phyloP scores from a whole-genome alignment of 2,888 invertebrate genomes.

The Eristalinus aeneus region DNA sequence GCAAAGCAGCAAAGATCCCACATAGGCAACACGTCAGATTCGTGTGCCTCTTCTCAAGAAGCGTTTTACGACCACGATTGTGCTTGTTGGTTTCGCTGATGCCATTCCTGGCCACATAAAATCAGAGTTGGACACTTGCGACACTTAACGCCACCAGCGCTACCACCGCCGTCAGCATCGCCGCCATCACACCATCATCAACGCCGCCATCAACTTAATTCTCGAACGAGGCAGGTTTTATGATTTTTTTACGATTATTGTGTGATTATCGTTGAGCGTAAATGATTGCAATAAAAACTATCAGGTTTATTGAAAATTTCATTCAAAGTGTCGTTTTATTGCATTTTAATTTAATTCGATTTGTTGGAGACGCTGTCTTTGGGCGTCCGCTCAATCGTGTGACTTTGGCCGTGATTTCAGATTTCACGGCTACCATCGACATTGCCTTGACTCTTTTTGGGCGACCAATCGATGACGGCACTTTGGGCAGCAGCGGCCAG shows the following conservation, averaged over 20 bases:
- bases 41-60: conserved; percentile 42
- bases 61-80: conserved; percentile 46
- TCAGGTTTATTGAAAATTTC: conserved; percentile 73
- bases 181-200: conserved; percentile 19
- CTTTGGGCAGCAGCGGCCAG: background rate
- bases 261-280: conserved; percentile 74
- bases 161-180: conserved; percentile 13
- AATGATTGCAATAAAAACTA: conserved; percentile 74
- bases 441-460: conserved; percentile 25
- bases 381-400: background rate
- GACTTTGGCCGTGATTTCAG: conserved; percentile 51
- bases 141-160: conserved; percentile 56
- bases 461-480: conserved; percentile 22
- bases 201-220: conserved; percentile 61
- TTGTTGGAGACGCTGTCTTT: conserved; percentile 27
- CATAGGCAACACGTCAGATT: conserved; percentile 48
- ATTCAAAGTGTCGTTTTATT: conserved; percentile 72
- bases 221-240: conserved; percentile 71
- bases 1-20: conserved; percentile 9
- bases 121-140: conserved; percentile 64
- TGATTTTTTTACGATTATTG: conserved; percentile 74
- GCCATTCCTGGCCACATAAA: conserved; percentile 49
- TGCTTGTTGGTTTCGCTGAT: conserved; percentile 20
- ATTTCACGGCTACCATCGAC: conserved; percentile 32
- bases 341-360: conserved; percentile 72